Percentiles rank a stretch among this genome's conserved stretches.
Conservation (phyloP, 1,140 invertebrate species). For the Hyphantria cunea region DNA sequence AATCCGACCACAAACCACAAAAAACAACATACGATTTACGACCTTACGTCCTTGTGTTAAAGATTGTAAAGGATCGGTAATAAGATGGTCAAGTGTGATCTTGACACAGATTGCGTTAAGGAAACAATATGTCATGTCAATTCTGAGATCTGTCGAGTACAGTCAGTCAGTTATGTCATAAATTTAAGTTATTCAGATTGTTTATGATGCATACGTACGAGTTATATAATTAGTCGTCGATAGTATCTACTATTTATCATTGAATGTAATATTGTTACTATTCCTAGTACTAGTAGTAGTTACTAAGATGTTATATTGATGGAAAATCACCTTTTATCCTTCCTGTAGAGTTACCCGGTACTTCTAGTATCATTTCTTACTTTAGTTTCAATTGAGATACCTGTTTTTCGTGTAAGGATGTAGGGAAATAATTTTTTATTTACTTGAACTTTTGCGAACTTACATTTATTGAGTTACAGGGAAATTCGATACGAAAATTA, state of each 20-base stretch:
- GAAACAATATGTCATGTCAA: slow-evolving; percentile 48
- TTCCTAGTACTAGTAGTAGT: not conserved
- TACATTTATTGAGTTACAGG: too few species aligned
- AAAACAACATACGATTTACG: slow-evolving; percentile 8
- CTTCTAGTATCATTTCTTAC: too few species aligned
- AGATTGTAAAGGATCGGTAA: not conserved
- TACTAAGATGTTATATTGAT: too few species aligned
- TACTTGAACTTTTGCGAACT: too few species aligned
- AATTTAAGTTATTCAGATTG: slow-evolving; percentile 4
- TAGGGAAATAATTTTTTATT: too few species aligned
- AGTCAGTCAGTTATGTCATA: not conserved
- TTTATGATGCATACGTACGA: not conserved
- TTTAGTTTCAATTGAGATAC: too few species aligned
- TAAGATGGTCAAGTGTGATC: slow-evolving; percentile 35
- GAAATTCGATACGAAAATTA: too few species aligned
- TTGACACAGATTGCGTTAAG: slow-evolving; percentile 59
- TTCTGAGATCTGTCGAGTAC: slow-evolving; percentile 42
- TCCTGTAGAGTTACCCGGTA: too few species aligned
- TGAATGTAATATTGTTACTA: not conserved
- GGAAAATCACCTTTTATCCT: too few species aligned
- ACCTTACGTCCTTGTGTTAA: slow-evolving; percentile 9
- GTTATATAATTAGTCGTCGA: not conserved
- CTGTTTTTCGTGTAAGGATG: too few species aligned
- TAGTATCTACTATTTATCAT: too few species aligned
- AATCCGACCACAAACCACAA: not conserved